Base-by-base conservation (phyloP, 1,140 invertebrate species). In the Mercenaria mercenaria region DNA sequence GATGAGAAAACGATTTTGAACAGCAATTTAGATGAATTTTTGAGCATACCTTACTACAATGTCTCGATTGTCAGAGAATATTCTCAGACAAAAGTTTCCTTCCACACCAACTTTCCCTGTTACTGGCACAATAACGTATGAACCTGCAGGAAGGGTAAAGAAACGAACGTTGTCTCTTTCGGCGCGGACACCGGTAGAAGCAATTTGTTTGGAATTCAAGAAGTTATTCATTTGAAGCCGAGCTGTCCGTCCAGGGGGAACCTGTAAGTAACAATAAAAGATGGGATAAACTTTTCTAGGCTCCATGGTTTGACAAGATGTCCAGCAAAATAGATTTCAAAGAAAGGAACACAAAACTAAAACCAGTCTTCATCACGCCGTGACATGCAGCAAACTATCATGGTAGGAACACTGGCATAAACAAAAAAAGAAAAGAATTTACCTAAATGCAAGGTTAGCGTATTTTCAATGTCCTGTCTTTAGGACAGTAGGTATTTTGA, bases 151-250 rank as follows among this genome's bases (percentile, higher is more conserved):
- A 20, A 92, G 67, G 39, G 59, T 85, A 39, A 90, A 89, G 50
- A 91, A 90, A 6, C 90, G 76, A 3, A 90, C 89, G 39, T 89
- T 92, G n/a, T 92, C 90, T 87, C 92, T 76, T 18, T 81, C 83
- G 43, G 77, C 85, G 18, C 67, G 69, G 43, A 92, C 52, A 26
- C 87, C 90, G 3, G 82, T 89, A 0, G 76, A 61, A 32, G 89
- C 89, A 4, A 87, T 86, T 34, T 87, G 50, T 61, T 76, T 85
- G 13, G 84, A 52, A 20, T 79, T 10, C 29, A 67, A n/a, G 59
- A 92, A 91, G 29, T 89, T 76, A 18, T 56, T 69, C 11, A 76
- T 43, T 4, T 59, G 61, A 13, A 90, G 37, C 61, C 86, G 50
- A 15, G 80, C 80, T 23, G 61, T 85, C 10, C 76, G 69, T n/a